Percentiles rank a stretch among this genome's conserved stretches.
These are phyloP conservation scores for Nezara viridula DNA, from an alignment of 2,888 invertebrate genomes.

Conservation along the genomic window DNA sequence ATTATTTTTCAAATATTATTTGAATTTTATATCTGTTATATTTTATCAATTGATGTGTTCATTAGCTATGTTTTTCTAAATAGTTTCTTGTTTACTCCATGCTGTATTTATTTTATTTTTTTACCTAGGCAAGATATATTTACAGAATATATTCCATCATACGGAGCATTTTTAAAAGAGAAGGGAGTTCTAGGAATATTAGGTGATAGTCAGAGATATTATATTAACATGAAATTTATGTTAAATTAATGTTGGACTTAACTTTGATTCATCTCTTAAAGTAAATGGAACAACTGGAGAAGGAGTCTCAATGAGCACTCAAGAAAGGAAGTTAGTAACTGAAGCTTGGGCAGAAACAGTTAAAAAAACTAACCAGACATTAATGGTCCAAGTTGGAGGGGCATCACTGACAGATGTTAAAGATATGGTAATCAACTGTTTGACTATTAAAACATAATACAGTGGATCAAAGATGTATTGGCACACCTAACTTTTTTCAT, in stretches of 20 bases:
- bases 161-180: conserved; percentile 76
- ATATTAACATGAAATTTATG: neutral
- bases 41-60: neutral
- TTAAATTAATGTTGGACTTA: neutral
- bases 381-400: conserved; percentile 83
- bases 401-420: conserved; percentile 77
- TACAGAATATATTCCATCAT: conserved; percentile 73
- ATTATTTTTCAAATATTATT: neutral
- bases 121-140: conserved; percentile 70
- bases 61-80: neutral
- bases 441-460: neutral
- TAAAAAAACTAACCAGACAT: conserved; percentile 72
- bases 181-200: conserved; percentile 78
- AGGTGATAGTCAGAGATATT: conserved; percentile 71
- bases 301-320: conserved; percentile 77
- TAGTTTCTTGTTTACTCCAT: neutral
- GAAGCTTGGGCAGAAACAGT: conserved; percentile 77
- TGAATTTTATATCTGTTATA: neutral
- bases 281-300: conserved; percentile 88
- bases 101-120: conserved; percentile 9
- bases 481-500: too few species aligned
- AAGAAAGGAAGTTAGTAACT: conserved; percentile 77
- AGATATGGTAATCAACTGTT: conserved; percentile 67
- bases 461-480: too few species aligned
- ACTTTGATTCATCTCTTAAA: conserved; percentile 67